Percentiles rank a stretch among this genome's conserved stretches.
Conservation (phyloP, 2,113 vertebrate species). For the Halichoeres trimaculatus region DNA sequence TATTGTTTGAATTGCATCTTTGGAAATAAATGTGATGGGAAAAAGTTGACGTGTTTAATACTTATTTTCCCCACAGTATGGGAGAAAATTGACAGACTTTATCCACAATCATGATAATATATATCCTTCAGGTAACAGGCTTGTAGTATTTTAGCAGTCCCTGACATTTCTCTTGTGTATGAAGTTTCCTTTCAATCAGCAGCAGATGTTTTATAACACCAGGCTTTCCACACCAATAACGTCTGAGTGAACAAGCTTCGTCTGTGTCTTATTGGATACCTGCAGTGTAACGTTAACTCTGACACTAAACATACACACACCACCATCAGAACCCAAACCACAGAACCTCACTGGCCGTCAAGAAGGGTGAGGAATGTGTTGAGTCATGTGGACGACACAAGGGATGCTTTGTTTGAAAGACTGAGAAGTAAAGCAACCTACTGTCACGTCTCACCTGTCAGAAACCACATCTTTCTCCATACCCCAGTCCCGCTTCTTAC, state of each 20-base stretch:
- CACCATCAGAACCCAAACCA: constrained; percentile 41
- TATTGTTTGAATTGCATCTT: too few relatives aligned
- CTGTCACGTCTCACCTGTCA: constrained; percentile 28
- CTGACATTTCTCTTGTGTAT: constrained; percentile 27
- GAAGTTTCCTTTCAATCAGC: constrained; percentile 59
- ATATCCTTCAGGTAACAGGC: neutral
- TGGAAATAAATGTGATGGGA: too few relatives aligned
- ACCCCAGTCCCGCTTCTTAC: neutral
- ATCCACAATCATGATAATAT: neutral
- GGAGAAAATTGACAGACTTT: neutral
- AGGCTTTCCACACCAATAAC: constrained; percentile 31
- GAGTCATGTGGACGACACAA: constrained; percentile 52
- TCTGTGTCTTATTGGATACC: constrained; percentile 13
- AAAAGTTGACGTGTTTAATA: too few relatives aligned
- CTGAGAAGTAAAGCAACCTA: constrained; percentile 14
- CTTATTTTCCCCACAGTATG: too few relatives aligned
- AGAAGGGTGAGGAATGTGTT: constrained; percentile 48
- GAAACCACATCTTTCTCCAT: neutral
- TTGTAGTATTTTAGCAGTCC: constrained; percentile 12
- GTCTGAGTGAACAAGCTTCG: constrained; percentile 14
- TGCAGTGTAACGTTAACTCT: constrained; percentile 29
- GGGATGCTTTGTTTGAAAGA: constrained; percentile 54
- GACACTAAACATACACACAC: constrained; percentile 23
- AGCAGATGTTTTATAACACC: constrained; percentile 59
- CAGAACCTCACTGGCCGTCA: constrained; percentile 48